These are phyloP conservation scores for Cyclura pinguis DNA, from an alignment of 2,797 vertebrate genomes.

Conservation along the genomic window DNA sequence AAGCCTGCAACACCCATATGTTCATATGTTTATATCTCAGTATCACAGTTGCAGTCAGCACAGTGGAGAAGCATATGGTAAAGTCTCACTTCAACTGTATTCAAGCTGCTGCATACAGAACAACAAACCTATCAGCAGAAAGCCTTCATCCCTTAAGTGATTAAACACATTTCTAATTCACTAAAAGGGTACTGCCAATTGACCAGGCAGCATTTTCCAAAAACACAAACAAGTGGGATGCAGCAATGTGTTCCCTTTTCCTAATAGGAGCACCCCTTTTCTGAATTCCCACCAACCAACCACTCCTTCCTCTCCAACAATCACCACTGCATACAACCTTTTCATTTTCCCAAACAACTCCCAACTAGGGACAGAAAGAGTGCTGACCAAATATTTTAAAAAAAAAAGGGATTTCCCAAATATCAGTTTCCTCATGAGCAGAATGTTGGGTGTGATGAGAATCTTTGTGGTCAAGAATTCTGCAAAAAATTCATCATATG, in stretches of 20 bases:
- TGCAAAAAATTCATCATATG: too few relatives aligned
- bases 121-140: background rate
- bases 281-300: background rate
- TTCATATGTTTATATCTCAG: background rate
- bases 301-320: background rate
- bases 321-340: background rate
- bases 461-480: too few relatives aligned
- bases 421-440: too few relatives aligned
- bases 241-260: background rate
- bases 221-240: background rate
- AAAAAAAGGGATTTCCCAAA: too few relatives aligned
- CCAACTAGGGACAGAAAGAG: too few relatives aligned
- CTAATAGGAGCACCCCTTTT: background rate
- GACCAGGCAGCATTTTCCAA: background rate
- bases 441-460: too few relatives aligned
- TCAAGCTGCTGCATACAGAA: background rate
- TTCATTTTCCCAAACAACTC: background rate
- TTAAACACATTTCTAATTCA: background rate
- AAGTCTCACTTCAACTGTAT: background rate
- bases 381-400: too few relatives aligned
- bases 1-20: background rate
- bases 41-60: constrained; percentile 17
- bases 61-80: constrained; percentile 18
- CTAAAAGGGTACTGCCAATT: background rate
- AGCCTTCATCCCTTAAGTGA: background rate